Base-by-base conservation (phyloP, 2,888 invertebrate species). In the Tupiocoris notatus region DNA sequence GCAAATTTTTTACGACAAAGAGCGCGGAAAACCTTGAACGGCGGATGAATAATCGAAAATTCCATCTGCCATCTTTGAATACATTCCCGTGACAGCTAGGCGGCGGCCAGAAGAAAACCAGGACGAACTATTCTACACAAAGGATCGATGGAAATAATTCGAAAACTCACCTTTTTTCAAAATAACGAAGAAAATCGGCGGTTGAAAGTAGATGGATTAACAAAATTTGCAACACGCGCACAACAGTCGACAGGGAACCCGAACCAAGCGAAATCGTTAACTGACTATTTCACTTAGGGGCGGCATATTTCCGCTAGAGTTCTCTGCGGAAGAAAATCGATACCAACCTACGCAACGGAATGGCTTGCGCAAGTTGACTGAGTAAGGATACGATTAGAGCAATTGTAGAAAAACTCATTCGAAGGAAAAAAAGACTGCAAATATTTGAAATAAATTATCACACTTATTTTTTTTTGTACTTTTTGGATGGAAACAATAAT, bases 261-360 rank as follows among this genome's bases (percentile, higher is more conserved):
- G 67, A n/a, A 56, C 57, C 56, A 67, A 67, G 67, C 67, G 56
- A 67, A 67, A 67, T 67, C 67, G 67, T 67, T 67, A 67, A 67
- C 67, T 67, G 67, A 67, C 56, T 57, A 12, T 22, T 67, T 67
- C 56, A n/a, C 56, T 17, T 54, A 56, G 67, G 56, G 21, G 54
- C 20, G 7, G 7, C 39, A 7, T 54, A 54, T n/a, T n/a, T 39
- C 57, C 67, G 57, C 67, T 21, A 67, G 67, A 57, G 67, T 16
- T 56, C 67, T 67, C 67, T 67, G 22, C 16, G 2, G 63, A 2
- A 39, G 39, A 39, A 39, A 39, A 39, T 39, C 39, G 39, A 39
- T 39, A 39, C 39, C 39, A 39, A 39, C 39, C 39, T 39, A 39
- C 39, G 39, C 39, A 39, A 39, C n/a, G n/a, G n/a, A n/a, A n/a